Base-by-base conservation (phyloP, 2,797 vertebrate genomes). In the Calcarius lapponicus region DNA sequence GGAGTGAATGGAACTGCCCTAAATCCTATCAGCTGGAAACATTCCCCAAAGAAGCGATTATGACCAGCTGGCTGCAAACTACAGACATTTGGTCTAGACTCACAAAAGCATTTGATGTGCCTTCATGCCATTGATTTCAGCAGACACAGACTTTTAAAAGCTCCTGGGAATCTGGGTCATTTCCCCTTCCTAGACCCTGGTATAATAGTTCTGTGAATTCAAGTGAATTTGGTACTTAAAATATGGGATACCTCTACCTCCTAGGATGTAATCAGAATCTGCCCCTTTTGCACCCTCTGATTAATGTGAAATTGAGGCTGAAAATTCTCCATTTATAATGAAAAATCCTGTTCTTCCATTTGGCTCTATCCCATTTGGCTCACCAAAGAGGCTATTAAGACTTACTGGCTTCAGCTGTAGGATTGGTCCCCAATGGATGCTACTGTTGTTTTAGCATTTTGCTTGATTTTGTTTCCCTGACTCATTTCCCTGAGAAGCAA, bases 1-100 rank as follows among this genome's bases (percentile, higher is more conserved):
- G 71, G 75, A 93, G 17, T 28, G 65, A 91, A 75, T 58, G 66
- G 42, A 57, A 54, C 40, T 94, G 89, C 66, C 70, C 76, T 88
- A 91, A 94, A 93, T 95, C 87, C 78, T 87, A 95, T 88, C 86
- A 91, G 72, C 82, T 96, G 95, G 92, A 95, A 96, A 95, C 36
- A 91, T 74, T 86, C 79, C 82, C 95, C 62, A 72, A 81, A 91
- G 89, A 96, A 62, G 70, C 36, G 85, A 90, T 92, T 83, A 88
- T 36, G 80, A 75, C 69, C 89, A 95, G 92, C 95, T 96, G 95
- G 86, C 90, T 90, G 51, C 51, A 75, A 93, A 81, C 86, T 92
- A 93, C 86, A 93, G 73, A 83, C 93, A 92, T 92, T 95, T 95
- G 92, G 92, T 92, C 73, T 81, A 79, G 73, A 69, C 57, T 89